These are phyloP conservation scores for Lacanobia wlatinum DNA, from an alignment of 2,888 invertebrate genomes.

Conservation along the genomic window DNA sequence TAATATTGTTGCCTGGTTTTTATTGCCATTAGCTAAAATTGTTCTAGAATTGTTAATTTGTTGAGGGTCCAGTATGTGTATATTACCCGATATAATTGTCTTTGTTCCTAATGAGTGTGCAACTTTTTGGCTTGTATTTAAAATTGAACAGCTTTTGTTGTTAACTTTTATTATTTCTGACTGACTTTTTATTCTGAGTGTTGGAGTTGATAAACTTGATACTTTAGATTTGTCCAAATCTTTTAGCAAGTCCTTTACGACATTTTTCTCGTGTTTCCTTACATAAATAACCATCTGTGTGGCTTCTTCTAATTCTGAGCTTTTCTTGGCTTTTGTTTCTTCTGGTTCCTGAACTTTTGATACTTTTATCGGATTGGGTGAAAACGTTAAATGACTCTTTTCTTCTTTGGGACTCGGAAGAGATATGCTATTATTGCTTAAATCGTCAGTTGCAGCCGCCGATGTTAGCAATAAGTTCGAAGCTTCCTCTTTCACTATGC, in stretches of 20 bases:
- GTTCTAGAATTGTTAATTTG: slow-evolving; percentile 85
- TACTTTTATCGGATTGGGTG: slow-evolving; percentile 93
- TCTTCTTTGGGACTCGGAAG: slow-evolving; percentile 92
- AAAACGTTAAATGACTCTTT: slow-evolving; percentile 94
- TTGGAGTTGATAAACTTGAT: slow-evolving; percentile 75
- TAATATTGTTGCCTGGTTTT: slow-evolving; percentile 88
- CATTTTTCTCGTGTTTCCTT: slow-evolving; percentile 88
- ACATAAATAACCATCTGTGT: slow-evolving; percentile 89
- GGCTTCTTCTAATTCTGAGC: slow-evolving; percentile 82
- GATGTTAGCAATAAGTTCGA: slow-evolving; percentile 88
- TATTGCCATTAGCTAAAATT: slow-evolving; percentile 87
- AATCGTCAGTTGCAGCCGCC: slow-evolving; percentile 78
- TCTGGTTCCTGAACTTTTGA: slow-evolving; percentile 86
- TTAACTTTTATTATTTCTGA: slow-evolving; percentile 86
- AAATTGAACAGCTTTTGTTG: slow-evolving; percentile 86
- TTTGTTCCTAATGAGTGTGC: slow-evolving; percentile 86
- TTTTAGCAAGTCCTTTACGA: slow-evolving; percentile 92
- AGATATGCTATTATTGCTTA: slow-evolving; percentile 82
- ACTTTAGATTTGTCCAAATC: slow-evolving; percentile 89
- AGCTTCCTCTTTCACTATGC: slow-evolving; percentile 87
- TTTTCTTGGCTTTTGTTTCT: slow-evolving; percentile 76
- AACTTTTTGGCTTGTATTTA: slow-evolving; percentile 87
- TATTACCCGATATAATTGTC: slow-evolving; percentile 89
- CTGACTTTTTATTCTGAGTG: slow-evolving; percentile 86
- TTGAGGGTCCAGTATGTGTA: slow-evolving; percentile 89